Base-by-base conservation (phyloP, 2,888 invertebrate species). In the Lasiommata megera region DNA sequence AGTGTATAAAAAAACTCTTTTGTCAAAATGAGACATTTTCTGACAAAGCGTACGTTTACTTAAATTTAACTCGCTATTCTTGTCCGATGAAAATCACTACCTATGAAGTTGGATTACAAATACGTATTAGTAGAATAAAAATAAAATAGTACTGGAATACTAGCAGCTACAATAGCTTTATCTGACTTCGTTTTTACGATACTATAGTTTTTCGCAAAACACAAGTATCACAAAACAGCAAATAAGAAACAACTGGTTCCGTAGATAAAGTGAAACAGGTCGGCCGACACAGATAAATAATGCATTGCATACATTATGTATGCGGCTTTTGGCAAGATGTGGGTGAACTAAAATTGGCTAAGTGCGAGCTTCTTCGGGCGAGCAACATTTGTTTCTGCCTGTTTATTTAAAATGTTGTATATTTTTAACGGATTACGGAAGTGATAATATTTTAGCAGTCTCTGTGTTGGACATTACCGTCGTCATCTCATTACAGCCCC, bases 281-380 rank as follows among this genome's bases (percentile, higher is more conserved):
- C 29, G 52, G 29, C 31, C 41, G 52, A 17, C 41, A 52, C 40
- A 52, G 17, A 52, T 52, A 52, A 52, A 52, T 52, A 52, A 52
- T 52, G 41, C 52, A 52, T 52, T 31, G 44, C 63, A 65, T 76
- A 67, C 69, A 79, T 80, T 71, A 79, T 78, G 77, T 75, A 81
- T 75, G 59, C 64, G 56, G 61, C 44, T 59, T 56, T 56, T 56
- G 63, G 60, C 55, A 61, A 58, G 57, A 63, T 61, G 59, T 61
- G 54, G 61, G 63, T 55, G 54, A 61, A 63, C 61, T 52, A 58
- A 63, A 63, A 58, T 63, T 63, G 61, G 58, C 54, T 46, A 43
- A 60, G 63, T 56, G 60, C 37, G 56, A 48, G 28, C 40, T 54
- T 23, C 50, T 56, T 46, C 46, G 17, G 46, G 16, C 8, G 31